These are phyloP conservation scores for Phoxinus dragarum DNA, from an alignment of 2,797 vertebrate genomes.

Conservation along the genomic window DNA sequence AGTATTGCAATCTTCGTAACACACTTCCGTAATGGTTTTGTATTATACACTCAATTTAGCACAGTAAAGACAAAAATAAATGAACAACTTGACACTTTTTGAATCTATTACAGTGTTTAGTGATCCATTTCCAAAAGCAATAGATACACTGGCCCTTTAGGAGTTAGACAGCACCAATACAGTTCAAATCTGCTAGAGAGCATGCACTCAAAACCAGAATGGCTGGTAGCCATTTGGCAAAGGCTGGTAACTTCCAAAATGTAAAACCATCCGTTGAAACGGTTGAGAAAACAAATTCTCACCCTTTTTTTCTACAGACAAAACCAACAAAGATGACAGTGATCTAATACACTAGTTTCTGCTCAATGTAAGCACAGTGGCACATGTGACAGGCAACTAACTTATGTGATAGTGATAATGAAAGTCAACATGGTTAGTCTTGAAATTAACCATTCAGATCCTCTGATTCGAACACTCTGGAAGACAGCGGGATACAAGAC, in stretches of 20 bases:
- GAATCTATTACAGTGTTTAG: constrained; percentile 56
- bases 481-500: constrained; percentile 40
- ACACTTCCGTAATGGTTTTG: not conserved
- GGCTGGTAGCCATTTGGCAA: constrained; percentile 25
- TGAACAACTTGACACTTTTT: constrained; percentile 41
- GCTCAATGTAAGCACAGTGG: constrained; percentile 51
- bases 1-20: not conserved
- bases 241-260: constrained; percentile 39
- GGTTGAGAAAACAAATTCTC: constrained; percentile 38
- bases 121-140: constrained; percentile 59
- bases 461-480: constrained; percentile 26
- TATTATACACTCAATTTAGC: not conserved
- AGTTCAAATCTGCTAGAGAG: constrained; percentile 40
- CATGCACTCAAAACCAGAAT: constrained; percentile 31
- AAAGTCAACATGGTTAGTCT: constrained; percentile 33
- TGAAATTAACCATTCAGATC: constrained; percentile 9
- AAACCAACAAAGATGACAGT: constrained; percentile 35
- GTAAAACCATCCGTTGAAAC: constrained; percentile 37
- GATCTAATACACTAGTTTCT: constrained; percentile 43
- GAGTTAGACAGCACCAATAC: constrained; percentile 56
- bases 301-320: constrained; percentile 43
- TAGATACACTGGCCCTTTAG: constrained; percentile 57
- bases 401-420: constrained; percentile 16
- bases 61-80: not conserved
- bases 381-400: constrained; percentile 36